phyloP scores from a whole-genome alignment of 2,888 invertebrate species.

The Orthosia gothica region DNA sequence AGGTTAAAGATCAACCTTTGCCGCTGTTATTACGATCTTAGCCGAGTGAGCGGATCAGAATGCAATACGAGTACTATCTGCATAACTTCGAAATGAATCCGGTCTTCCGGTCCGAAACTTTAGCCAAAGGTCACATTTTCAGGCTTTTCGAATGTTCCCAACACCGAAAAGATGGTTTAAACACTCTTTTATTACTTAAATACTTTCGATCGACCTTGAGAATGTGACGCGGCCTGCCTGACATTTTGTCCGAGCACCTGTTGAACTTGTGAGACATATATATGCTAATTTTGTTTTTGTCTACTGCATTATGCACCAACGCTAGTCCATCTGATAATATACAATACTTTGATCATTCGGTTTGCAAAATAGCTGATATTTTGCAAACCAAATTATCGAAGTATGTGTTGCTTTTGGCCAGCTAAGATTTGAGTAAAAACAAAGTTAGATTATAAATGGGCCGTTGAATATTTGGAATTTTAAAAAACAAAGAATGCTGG shows the following conservation, averaged over 20 bases:
- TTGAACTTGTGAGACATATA: slow-evolving; percentile 12
- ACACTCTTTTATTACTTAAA: too few species aligned
- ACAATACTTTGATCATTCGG: too few species aligned
- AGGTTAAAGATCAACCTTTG: too few species aligned
- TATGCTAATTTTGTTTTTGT: slow-evolving; percentile 46
- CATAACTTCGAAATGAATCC: too few species aligned
- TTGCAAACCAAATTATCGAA: slow-evolving; percentile 17
- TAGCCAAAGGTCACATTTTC: too few species aligned
- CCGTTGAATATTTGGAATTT: not conserved
- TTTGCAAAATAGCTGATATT: not conserved
- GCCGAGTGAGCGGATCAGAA: too few species aligned
- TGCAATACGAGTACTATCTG: too few species aligned
- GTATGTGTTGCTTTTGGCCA: not conserved
- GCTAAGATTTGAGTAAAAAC: not conserved
- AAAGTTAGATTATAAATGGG: not conserved
- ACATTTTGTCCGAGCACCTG: slow-evolving; percentile 14
- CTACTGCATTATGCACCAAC: slow-evolving; percentile 21
- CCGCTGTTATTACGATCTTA: too few species aligned
- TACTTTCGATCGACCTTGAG: slow-evolving; percentile 6
- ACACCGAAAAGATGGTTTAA: too few species aligned
- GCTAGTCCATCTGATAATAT: not conserved
- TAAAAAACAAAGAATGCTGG: too few species aligned
- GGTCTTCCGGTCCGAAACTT: too few species aligned
- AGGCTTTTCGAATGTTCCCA: too few species aligned
- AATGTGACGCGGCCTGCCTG: not conserved